Base-by-base conservation (phyloP, 2,888 invertebrate species). In the Schrankia costaestrigalis region DNA sequence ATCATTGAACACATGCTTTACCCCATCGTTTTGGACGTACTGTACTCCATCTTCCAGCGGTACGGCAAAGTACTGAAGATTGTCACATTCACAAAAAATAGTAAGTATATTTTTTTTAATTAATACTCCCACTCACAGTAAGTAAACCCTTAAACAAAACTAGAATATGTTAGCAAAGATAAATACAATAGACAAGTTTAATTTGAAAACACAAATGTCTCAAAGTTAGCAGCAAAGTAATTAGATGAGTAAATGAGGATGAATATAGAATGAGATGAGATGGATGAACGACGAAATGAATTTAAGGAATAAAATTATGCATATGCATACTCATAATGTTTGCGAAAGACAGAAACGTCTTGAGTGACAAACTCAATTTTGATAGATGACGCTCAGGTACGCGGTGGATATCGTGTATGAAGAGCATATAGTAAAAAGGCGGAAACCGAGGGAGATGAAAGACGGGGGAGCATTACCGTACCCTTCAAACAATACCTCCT, bases 81-180 rank as follows among this genome's bases (percentile, higher is more conserved):
- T 72, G 99, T 99, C 77, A 99, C 99, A 64, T 99, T 99, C 90
- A 99, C 97, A 71, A 99, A 99, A 91, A 99, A 99, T 88, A 98
- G 98, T 97, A 91, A 95, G 96, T 93, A 37, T 5, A 19, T 19
- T n/a, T n/a, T 19, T 19, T 17, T 17, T 17, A 17, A 17, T 5
- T 17, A 17, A 5, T 7, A 17, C 4, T 17, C 17, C 17, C n/a
- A n/a, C n/a, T n/a, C n/a, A n/a, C n/a, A n/a, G n/a, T n/a, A n/a
- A n/a, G n/a, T n/a, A n/a, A n/a, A n/a, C n/a, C n/a, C n/a, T n/a
- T n/a, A n/a, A n/a, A n/a, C n/a, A n/a, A n/a, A n/a, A n/a, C n/a
- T n/a, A n/a, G n/a, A n/a, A n/a, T n/a, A n/a, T n/a, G n/a, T n/a
- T n/a, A n/a, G n/a, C n/a, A n/a, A n/a, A n/a, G n/a, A n/a, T n/a